phyloP scores from a whole-genome alignment of 2,888 invertebrate species.

The Boloria selene region DNA sequence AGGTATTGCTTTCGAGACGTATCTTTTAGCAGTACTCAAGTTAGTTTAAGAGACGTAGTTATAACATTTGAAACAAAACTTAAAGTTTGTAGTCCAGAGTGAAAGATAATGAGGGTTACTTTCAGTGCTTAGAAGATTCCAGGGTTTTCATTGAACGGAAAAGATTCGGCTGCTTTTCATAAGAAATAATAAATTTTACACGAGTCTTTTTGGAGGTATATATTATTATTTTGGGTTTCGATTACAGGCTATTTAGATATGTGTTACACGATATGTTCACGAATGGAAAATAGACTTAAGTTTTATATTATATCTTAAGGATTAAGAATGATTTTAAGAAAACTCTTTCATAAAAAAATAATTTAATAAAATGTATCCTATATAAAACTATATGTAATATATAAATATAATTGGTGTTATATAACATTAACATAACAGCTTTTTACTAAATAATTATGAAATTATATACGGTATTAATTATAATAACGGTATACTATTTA shows the following conservation, averaged over 20 bases:
- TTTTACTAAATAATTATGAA: too few species aligned
- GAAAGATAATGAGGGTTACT: slow-evolving; percentile 11
- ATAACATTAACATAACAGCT: too few species aligned
- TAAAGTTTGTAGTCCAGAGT: background rate
- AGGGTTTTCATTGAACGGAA: background rate
- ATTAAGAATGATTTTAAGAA: too few species aligned
- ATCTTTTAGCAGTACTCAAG: background rate
- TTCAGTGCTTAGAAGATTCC: background rate
- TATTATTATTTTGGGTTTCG: too few species aligned
- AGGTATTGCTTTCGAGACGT: background rate
- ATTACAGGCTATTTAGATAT: background rate
- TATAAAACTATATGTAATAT: too few species aligned
- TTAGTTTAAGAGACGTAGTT: slow-evolving; percentile 2
- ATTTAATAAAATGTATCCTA: too few species aligned
- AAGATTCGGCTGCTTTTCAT: slow-evolving; percentile 2
- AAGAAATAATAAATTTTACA: background rate
- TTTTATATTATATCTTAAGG: too few species aligned
- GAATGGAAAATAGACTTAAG: background rate
- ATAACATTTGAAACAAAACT: slow-evolving; percentile 6
- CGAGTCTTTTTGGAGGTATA: too few species aligned
- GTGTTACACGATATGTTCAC: background rate
- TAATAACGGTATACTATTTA: too few species aligned
- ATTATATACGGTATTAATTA: too few species aligned
- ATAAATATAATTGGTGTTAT: too few species aligned
- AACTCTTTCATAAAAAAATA: too few species aligned